Percentiles rank a stretch among this genome's conserved stretches.
Conservation (phyloP, 2,888 invertebrate species). For the Arctia plantaginis region DNA sequence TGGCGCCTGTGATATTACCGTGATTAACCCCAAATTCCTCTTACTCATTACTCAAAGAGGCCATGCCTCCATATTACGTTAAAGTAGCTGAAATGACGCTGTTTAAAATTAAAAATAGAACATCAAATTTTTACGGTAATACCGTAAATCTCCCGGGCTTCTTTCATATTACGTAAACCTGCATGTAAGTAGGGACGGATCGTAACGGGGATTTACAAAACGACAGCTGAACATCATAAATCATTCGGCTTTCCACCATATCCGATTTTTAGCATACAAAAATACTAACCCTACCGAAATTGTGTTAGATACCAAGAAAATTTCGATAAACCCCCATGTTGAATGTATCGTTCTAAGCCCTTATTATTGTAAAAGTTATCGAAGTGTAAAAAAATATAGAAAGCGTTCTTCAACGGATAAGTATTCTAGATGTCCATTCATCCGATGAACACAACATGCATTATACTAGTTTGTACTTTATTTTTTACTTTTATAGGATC, state of each 20-base stretch:
- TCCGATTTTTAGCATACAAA: conserved; percentile 1
- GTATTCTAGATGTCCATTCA: background rate
- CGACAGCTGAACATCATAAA: conserved; percentile 11
- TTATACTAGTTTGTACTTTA: no score
- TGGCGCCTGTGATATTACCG: background rate
- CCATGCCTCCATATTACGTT: background rate
- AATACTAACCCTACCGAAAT: background rate
- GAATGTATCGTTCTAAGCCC: background rate
- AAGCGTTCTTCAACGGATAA: background rate
- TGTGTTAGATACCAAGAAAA: background rate
- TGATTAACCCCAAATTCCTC: background rate
- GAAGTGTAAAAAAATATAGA: background rate
- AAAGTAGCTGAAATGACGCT: background rate
- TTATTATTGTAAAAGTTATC: conserved; percentile 3
- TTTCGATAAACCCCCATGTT: background rate
- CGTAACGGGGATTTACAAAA: conserved; percentile 5
- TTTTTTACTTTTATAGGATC: no score
- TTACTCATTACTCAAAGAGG: background rate
- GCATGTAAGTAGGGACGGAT: background rate
- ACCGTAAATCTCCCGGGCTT: background rate
- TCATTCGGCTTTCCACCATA: background rate
- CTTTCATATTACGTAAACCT: background rate
- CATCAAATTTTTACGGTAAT: background rate
- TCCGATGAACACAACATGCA: background rate
- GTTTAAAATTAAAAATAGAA: background rate